Base-by-base conservation (phyloP, 2,113 vertebrate genomes). In the Hydrolagus affinis region DNA sequence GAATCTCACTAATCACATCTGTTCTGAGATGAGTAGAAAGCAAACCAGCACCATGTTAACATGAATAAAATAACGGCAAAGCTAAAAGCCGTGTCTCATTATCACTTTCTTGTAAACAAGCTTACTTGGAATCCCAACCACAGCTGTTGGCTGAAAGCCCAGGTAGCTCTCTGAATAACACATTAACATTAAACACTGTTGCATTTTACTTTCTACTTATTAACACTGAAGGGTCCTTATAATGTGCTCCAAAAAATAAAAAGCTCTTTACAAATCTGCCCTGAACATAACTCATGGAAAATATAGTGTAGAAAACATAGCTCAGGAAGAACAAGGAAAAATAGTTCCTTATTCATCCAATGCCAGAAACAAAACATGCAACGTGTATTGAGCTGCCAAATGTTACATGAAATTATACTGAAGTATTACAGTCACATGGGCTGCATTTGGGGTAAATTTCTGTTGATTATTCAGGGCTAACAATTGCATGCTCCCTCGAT, bases 81-180 rank as follows among this genome's bases (percentile, higher is more conserved):
- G 6, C 14, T 28, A 80, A 19, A 19, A 32, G 30, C 19, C 15
- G 23, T 62, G n/a, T 25, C 57, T 28, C 60, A 66, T 80, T 28
- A 64, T 66, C 62, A 66, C 17, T 83, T 66, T 32, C 15, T 83
- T 32, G 78, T 32, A 68, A 68, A 83, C 28, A 83, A 66, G 28
- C 62, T 28, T 83, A 62, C 64, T 68, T 83, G 60, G 66, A 83
- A 83, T 66, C 28, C 62, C 66, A 32, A 44, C 44, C 14, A 66
- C 66, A 3, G 77, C 66, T 19, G n/a, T 2, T 83, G 62, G 78
- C 78, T 21, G 15, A 83, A 83, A 30, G 78, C 78, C 25, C 14
- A 83, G 17, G 8, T 32, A 83, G 78, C 62, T 68, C 59, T 66
- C 25, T 11, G 30, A 19, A 83, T 9, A 83, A 83, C 25, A 66